These are phyloP conservation scores for Nowickia ferox DNA, from an alignment of 2,888 invertebrate species.

Conservation along the genomic window DNA sequence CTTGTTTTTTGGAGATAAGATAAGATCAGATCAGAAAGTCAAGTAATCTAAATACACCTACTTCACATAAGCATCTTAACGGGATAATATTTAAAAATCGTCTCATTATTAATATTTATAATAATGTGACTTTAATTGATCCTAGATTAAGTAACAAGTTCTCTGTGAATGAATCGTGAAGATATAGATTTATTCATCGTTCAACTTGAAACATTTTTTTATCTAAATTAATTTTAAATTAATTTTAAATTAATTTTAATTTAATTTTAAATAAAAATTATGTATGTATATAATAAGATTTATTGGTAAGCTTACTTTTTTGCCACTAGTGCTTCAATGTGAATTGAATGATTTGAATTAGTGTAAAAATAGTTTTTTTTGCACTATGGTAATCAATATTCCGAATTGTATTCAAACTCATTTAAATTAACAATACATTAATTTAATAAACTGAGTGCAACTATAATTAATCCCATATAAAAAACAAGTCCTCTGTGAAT, in stretches of 20 bases:
- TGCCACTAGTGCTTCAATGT: no score
- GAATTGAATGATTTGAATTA: no score
- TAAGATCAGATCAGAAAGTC: no score
- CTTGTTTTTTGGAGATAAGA: no score
- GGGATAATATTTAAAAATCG: slow-evolving; percentile 2
- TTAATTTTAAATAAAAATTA: no score
- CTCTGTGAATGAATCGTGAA: slow-evolving; percentile 85
- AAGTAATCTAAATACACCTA: background rate
- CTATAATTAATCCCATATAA: slow-evolving; percentile 79
- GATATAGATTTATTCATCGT: slow-evolving; percentile 85
- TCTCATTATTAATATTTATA: slow-evolving; percentile 4
- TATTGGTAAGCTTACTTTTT: no score
- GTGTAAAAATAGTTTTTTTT: no score
- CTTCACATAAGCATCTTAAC: background rate
- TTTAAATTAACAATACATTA: no score
- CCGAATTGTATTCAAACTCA: no score
- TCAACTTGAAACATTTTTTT: slow-evolving; percentile 84
- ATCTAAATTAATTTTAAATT: background rate
- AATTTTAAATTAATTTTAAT: no score
- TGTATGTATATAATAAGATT: no score
- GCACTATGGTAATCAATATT: no score
- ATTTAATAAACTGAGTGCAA: slow-evolving; percentile 38
- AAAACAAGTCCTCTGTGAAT: slow-evolving; percentile 85
- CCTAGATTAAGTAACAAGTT: slow-evolving; percentile 82
- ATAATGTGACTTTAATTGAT: slow-evolving; percentile 61